Evolutionary conservation across 2,797 vertebrate genomes (phyloP).

Genomic region (Crax fasciolata): DNA sequence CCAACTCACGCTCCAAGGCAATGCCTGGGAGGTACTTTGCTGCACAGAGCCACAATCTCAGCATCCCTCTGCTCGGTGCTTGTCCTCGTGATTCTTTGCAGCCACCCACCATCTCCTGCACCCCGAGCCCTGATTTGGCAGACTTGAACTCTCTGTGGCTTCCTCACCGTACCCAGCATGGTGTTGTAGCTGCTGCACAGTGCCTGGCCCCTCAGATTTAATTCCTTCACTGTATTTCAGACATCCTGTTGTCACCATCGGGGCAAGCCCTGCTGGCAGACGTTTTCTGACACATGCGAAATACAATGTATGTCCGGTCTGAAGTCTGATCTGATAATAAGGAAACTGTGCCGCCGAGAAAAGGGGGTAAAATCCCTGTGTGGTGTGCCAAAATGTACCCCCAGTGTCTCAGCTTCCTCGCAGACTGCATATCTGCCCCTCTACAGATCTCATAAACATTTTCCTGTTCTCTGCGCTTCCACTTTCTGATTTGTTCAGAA

Average conservation of each 20-base stretch:
- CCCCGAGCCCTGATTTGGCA: not conserved
- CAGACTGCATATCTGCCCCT: slow-evolving; percentile 2
- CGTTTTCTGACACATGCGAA: slow-evolving; percentile 42
- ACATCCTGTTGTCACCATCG: slow-evolving; percentile 53
- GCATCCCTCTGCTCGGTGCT: not conserved
- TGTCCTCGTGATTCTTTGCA: not conserved
- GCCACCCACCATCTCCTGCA: not conserved
- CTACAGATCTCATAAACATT: slow-evolving; percentile 39
- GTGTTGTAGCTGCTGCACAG: not conserved
- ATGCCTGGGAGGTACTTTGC: not conserved
- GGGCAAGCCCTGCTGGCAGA: slow-evolving; percentile 16
- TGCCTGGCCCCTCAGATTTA: not conserved
- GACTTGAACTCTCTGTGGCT: slow-evolving; percentile 13
- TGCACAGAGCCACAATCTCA: not conserved
- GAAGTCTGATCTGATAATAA: slow-evolving; percentile 20
- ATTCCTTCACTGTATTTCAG: slow-evolving; percentile 47
- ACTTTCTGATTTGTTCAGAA: slow-evolving; percentile 64
- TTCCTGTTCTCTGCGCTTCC: slow-evolving; percentile 63
- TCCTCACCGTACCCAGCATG: slow-evolving; percentile 7
- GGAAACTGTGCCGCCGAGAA: slow-evolving; percentile 6
- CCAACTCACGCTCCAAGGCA: not conserved
- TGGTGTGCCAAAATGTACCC: slow-evolving; percentile 51
- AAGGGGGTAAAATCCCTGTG: slow-evolving; percentile 7
- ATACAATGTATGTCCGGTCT: slow-evolving; percentile 15
- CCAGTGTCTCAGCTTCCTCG: slow-evolving; percentile 31